These are phyloP conservation scores for Eremobia ochroleuca DNA, from an alignment of 2,888 invertebrate species.

Conservation along the genomic window DNA sequence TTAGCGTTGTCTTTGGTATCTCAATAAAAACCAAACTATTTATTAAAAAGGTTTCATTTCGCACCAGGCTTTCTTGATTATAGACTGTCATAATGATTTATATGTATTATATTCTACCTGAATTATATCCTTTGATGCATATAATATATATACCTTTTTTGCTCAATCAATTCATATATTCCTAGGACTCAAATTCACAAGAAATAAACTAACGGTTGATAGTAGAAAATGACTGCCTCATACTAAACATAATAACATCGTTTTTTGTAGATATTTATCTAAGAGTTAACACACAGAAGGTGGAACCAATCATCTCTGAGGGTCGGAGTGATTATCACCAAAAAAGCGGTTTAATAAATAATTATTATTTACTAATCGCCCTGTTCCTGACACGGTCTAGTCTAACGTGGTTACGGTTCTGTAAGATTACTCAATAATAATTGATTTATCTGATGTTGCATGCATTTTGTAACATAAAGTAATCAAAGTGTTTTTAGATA, in stretches of 20 bases:
- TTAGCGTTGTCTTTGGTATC: not conserved
- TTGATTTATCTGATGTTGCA: slow-evolving; percentile 22
- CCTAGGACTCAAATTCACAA: too few species aligned
- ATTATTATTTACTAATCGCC: slow-evolving; percentile 14
- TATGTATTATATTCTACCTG: not conserved
- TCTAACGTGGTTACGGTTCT: slow-evolving; percentile 7
- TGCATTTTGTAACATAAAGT: slow-evolving; percentile 9
- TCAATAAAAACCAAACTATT: not conserved
- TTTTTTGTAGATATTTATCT: slow-evolving; percentile 25
- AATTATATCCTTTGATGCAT: not conserved
- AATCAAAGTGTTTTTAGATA: slow-evolving; percentile 13
- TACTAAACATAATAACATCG: not conserved
- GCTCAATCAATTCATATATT: not conserved
- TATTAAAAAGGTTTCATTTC: not conserved
- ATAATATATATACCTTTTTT: not conserved
- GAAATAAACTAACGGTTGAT: too few species aligned
- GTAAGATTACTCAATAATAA: slow-evolving; percentile 11
- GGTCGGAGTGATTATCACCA: slow-evolving; percentile 47
- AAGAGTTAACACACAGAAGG: slow-evolving; percentile 41
- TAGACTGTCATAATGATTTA: not conserved
- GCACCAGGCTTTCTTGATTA: not conserved
- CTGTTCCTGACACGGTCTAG: slow-evolving; percentile 34
- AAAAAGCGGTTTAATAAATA: slow-evolving; percentile 27
- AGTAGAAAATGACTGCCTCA: too few species aligned
- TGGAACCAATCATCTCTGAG: slow-evolving; percentile 49